Conservation (phyloP, 2,888 invertebrate genomes). For the Diplolepis rosae region DNA sequence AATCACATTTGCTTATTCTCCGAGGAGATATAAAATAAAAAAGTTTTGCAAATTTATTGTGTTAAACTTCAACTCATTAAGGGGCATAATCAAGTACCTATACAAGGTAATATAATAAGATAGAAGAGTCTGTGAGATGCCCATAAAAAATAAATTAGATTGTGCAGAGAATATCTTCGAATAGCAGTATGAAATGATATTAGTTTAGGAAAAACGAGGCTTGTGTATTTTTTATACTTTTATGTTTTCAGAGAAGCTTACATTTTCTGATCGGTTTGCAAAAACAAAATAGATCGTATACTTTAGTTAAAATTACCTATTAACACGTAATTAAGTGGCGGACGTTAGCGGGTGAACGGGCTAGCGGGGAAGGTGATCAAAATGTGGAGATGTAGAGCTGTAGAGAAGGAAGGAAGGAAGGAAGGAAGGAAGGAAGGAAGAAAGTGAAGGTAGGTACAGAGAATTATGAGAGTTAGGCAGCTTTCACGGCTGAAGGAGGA, state of each 20-base stretch:
- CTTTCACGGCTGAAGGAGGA: constrained; percentile 7
- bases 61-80: constrained; percentile 59
- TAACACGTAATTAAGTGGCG: constrained; percentile 38
- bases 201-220: constrained; percentile 22
- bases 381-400: constrained; percentile 34
- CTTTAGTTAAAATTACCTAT: constrained; percentile 11
- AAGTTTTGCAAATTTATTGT: constrained; percentile 61
- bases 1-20: constrained; percentile 40
- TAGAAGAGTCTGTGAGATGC: constrained; percentile 16
- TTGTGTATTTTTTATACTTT: too few species aligned
- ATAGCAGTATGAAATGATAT: constrained; percentile 1
- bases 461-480: background rate
- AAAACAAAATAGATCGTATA: constrained; percentile 3
- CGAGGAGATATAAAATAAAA: constrained; percentile 58
- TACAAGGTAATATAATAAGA: constrained; percentile 10
- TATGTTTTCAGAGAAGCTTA: background rate
- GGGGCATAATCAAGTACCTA: constrained; percentile 39
- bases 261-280: background rate
- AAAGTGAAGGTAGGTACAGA: constrained; percentile 18
- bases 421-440: constrained; percentile 10
- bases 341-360: too few species aligned
- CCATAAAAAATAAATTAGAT: constrained; percentile 7
- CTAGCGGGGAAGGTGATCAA: constrained; percentile 36
- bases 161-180: background rate
- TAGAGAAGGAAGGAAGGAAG: too few species aligned